phyloP scores from a whole-genome alignment of 2,888 invertebrate species.

The Drosophila mercatorum region DNA sequence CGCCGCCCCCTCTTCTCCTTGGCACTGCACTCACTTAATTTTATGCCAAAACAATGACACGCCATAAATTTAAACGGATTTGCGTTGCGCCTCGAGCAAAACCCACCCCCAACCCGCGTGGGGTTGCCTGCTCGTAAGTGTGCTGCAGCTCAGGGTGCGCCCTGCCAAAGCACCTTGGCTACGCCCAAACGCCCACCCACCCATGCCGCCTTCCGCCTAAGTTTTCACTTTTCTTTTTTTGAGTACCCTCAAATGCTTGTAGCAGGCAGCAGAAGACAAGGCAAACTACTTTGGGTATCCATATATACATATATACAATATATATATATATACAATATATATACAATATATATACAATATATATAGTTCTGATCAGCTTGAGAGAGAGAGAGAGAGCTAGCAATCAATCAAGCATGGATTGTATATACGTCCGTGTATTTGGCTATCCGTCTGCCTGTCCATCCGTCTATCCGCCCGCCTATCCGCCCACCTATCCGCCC shows the following conservation, averaged over 20 bases:
- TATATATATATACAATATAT: too few relatives aligned
- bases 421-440: neutral
- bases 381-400: neutral
- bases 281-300: slow-evolving; percentile 20
- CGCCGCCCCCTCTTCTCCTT: neutral
- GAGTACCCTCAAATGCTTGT: slow-evolving; percentile 37
- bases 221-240: slow-evolving; percentile 20
- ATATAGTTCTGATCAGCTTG: neutral
- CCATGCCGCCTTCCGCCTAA: slow-evolving; percentile 1
- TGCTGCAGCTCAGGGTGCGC: slow-evolving; percentile 44
- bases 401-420: neutral
- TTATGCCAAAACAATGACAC: slow-evolving; percentile 80
- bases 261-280: neutral
- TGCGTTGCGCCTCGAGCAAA: slow-evolving; percentile 67
- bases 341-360: too few relatives aligned
- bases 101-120: slow-evolving; percentile 27
- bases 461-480: too few relatives aligned
- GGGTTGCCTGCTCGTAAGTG: neutral
- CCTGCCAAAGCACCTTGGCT: slow-evolving; percentile 23
- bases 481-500: too few relatives aligned
- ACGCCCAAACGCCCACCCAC: neutral
- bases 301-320: neutral
- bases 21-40: slow-evolving; percentile 74
- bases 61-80: slow-evolving; percentile 80
- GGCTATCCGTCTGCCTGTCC: neutral